Conservation (phyloP, 1,140 invertebrate genomes). For the Caerostris darwini region DNA sequence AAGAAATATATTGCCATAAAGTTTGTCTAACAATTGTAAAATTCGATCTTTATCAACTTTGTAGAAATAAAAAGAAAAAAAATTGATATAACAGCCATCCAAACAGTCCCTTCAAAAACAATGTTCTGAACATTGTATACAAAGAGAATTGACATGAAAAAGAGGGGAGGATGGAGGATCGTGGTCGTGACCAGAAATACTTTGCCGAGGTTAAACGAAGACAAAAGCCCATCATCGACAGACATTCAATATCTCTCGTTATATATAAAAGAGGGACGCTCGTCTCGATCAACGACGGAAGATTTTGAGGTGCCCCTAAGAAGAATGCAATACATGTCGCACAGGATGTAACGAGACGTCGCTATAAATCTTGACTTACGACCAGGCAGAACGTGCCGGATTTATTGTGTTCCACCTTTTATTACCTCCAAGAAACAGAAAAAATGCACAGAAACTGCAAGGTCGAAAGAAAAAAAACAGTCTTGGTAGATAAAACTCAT, state of each 20-base stretch:
- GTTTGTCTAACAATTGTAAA: no score
- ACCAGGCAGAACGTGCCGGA: slow-evolving; percentile 58
- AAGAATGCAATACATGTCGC: slow-evolving; percentile 61
- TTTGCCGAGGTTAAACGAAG: not conserved
- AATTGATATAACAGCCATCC: no score
- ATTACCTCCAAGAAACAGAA: not conserved
- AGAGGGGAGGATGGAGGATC: no score
- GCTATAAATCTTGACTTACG: slow-evolving; percentile 69
- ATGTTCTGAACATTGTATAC: no score
- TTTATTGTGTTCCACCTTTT: slow-evolving; percentile 49
- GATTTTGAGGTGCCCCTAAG: slow-evolving; percentile 12
- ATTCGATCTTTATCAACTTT: no score
- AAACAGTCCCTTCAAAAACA: no score
- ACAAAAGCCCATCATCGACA: not conserved
- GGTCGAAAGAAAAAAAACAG: not conserved
- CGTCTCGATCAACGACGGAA: not conserved
- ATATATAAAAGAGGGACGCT: not conserved
- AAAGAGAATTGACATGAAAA: no score
- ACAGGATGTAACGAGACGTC: slow-evolving; percentile 8
- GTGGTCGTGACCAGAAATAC: slow-evolving; percentile 29
- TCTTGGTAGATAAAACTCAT: not conserved
- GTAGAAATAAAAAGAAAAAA: no score
- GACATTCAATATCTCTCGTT: slow-evolving; percentile 20
- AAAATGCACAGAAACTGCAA: not conserved
- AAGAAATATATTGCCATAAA: no score